These are phyloP conservation scores for Iselma pallidipennis DNA, from an alignment of 2,888 invertebrate species.

Conservation along the genomic window DNA sequence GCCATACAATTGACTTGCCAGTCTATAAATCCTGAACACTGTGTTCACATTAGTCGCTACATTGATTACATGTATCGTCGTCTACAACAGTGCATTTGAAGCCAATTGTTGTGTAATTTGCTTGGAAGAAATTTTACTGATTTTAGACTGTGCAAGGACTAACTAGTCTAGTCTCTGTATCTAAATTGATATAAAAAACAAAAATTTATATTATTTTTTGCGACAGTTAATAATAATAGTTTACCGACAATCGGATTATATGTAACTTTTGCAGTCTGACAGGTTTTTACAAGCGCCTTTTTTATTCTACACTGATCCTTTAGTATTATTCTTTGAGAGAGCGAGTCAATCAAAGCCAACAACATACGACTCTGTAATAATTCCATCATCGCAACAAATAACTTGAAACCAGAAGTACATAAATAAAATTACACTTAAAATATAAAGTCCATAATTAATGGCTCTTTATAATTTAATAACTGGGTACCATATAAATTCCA, in stretches of 20 bases:
- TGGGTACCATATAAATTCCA: conserved; percentile 46
- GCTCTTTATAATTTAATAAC: conserved; percentile 49
- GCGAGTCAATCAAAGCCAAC: conserved; percentile 2
- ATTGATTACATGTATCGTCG: conserved; percentile 54
- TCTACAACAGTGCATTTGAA: conserved; percentile 40
- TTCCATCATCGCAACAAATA: conserved; percentile 22
- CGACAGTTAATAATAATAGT: background rate
- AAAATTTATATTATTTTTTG: too few relatives aligned
- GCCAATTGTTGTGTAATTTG: conserved; percentile 41
- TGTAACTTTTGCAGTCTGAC: background rate
- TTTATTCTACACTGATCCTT: background rate
- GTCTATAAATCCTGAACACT: conserved; percentile 54
- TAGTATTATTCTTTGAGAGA: background rate
- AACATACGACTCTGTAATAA: conserved; percentile 12
- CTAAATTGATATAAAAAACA: too few relatives aligned
- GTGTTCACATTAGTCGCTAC: conserved; percentile 54
- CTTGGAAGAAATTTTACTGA: conserved; percentile 33
- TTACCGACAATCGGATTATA: background rate
- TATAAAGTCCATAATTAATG: conserved; percentile 49
- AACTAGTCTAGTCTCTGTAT: too few relatives aligned
- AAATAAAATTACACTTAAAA: conserved; percentile 45
- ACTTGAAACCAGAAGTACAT: conserved; percentile 23
- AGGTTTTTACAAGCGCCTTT: background rate
- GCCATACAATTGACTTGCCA: conserved; percentile 52
- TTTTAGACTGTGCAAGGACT: too few relatives aligned